These are phyloP conservation scores for Schizaphis graminum DNA, from an alignment of 2,888 invertebrate species.

Conservation along the genomic window DNA sequence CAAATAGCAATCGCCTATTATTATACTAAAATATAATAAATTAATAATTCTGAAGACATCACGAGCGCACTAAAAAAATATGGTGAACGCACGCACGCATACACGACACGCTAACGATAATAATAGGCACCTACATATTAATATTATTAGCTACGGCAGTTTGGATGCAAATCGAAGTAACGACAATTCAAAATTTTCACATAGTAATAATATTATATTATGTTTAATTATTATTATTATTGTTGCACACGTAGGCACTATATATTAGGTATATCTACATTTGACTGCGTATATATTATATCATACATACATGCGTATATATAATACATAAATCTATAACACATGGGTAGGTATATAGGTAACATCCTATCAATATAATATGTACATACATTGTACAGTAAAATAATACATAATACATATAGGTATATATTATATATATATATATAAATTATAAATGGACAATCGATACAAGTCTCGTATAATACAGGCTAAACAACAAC, in stretches of 20 bases:
- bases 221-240: neutral
- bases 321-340: neutral
- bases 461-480: constrained; percentile 18
- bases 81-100: neutral
- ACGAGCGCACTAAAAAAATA: neutral
- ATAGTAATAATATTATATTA: neutral
- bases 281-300: neutral
- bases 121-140: constrained; percentile 15
- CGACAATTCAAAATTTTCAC: constrained; percentile 38
- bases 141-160: neutral
- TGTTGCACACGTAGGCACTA: neutral
- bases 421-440: neutral
- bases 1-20: constrained; percentile 5
- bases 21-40: neutral
- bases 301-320: neutral
- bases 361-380: neutral
- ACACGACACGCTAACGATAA: neutral
- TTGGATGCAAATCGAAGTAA: neutral
- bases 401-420: neutral
- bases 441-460: neutral
- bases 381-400: neutral
- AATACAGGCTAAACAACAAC: neutral
- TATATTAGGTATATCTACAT: neutral
- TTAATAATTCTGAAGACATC: constrained; percentile 13
- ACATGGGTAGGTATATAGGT: neutral